Conservation (phyloP, 2,797 vertebrate genomes). For the Falco berigora region DNA sequence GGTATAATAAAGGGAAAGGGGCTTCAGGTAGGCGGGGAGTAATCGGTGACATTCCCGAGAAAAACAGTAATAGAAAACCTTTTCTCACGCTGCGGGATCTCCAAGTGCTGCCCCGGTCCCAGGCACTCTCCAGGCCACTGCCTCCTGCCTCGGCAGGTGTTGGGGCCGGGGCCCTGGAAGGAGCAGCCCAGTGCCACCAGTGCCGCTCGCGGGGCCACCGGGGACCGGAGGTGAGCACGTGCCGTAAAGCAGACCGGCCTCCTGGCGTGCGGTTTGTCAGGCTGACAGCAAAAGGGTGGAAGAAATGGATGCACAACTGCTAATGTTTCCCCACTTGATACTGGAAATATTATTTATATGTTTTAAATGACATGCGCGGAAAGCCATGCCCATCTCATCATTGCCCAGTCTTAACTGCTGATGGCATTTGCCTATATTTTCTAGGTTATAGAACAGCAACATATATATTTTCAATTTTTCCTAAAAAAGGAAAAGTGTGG, state of each 20-base stretch:
- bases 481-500: neutral
- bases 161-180: neutral
- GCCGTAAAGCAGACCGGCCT: neutral
- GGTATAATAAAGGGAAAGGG: neutral
- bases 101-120: neutral
- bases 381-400: neutral
- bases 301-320: neutral
- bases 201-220: rapidly evolving
- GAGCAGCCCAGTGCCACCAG: rapidly evolving
- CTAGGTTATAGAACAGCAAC: too few species aligned
- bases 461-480: neutral
- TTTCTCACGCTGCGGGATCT: rapidly evolving
- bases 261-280: neutral
- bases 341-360: neutral
- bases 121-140: neutral
- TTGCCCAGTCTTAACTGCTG: neutral
- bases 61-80: neutral
- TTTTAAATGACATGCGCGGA: neutral
- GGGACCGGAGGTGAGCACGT: neutral
- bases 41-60: neutral
- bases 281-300: neutral
- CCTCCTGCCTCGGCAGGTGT: neutral
- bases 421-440: too few species aligned
- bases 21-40: neutral
- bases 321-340: neutral